Percentiles rank a stretch among this genome's conserved stretches.
These are phyloP conservation scores for Chrysolina haemoptera DNA, from an alignment of 2,888 invertebrate species.

Conservation along the genomic window DNA sequence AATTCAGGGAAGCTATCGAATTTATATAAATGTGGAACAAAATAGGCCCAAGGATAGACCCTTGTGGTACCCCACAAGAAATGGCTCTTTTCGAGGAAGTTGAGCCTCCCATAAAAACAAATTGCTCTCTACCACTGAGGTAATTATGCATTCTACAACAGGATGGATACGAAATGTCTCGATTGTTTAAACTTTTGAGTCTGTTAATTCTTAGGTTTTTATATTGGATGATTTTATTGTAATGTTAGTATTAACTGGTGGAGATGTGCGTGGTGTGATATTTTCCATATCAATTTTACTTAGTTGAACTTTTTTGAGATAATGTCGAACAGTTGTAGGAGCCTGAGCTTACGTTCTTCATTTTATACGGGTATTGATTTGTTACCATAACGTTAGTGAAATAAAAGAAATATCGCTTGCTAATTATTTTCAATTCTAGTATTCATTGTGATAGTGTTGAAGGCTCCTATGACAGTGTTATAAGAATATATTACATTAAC, in stretches of 20 bases:
- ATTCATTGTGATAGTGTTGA: neutral
- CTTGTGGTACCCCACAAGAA: no score
- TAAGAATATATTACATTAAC: slow-evolving; percentile 14
- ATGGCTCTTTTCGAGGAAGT: no score
- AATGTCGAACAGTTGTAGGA: neutral
- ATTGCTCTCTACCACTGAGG: no score
- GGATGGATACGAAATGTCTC: neutral
- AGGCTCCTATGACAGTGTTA: neutral
- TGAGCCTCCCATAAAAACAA: no score
- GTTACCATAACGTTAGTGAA: slow-evolving; percentile 1
- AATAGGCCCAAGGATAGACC: no score
- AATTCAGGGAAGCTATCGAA: no score
- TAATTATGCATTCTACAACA: no score
- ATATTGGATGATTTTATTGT: slow-evolving; percentile 17
- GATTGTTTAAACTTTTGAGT: neutral
- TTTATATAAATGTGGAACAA: no score
- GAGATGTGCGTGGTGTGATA: slow-evolving; percentile 13
- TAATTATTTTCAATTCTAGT: slow-evolving; percentile 4
- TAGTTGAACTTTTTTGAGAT: slow-evolving; percentile 14
- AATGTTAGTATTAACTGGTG: slow-evolving; percentile 10
- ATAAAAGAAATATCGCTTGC: neutral
- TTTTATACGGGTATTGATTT: slow-evolving; percentile 18
- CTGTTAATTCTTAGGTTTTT: slow-evolving; percentile 12
- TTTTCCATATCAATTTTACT: slow-evolving; percentile 21
- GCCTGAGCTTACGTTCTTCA: slow-evolving; percentile 1